phyloP scores from a whole-genome alignment of 2,797 vertebrate species.

The Sardinella longiceps region DNA sequence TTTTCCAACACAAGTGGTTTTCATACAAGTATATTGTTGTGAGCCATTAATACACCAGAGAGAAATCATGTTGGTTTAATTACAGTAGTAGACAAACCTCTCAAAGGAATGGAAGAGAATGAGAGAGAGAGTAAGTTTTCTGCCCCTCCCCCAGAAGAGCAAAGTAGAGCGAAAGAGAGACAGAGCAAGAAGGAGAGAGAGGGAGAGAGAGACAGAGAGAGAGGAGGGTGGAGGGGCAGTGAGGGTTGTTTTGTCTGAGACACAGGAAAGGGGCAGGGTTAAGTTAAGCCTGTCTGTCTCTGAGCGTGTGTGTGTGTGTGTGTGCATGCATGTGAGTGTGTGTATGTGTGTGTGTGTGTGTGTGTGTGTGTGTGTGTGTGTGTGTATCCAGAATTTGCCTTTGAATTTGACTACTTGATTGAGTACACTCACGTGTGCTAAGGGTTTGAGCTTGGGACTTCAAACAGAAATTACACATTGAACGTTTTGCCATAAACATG shows the following conservation, averaged over 20 bases:
- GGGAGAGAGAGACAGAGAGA: conserved; percentile 34
- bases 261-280: conserved; percentile 76
- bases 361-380: conserved; percentile 22
- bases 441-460: background rate
- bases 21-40: background rate
- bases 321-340: too few relatives aligned
- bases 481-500: background rate
- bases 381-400: conserved; percentile 26
- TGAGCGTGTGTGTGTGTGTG: conserved; percentile 30
- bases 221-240: conserved; percentile 54
- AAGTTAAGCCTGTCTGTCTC: conserved; percentile 71
- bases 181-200: conserved; percentile 30
- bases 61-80: conserved; percentile 25
- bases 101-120: conserved; percentile 43
- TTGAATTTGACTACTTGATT: conserved; percentile 27
- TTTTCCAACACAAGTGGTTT: conserved; percentile 2
- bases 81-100: conserved; percentile 2
- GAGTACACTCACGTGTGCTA: conserved; percentile 2
- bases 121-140: conserved; percentile 47
- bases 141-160: conserved; percentile 61
- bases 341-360: conserved; percentile 27
- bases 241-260: conserved; percentile 79
- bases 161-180: conserved; percentile 48
- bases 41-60: background rate
- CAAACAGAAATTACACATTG: background rate